These are phyloP conservation scores for Apodemia duryi DNA, from an alignment of 2,888 invertebrate genomes.

Conservation along the genomic window DNA sequence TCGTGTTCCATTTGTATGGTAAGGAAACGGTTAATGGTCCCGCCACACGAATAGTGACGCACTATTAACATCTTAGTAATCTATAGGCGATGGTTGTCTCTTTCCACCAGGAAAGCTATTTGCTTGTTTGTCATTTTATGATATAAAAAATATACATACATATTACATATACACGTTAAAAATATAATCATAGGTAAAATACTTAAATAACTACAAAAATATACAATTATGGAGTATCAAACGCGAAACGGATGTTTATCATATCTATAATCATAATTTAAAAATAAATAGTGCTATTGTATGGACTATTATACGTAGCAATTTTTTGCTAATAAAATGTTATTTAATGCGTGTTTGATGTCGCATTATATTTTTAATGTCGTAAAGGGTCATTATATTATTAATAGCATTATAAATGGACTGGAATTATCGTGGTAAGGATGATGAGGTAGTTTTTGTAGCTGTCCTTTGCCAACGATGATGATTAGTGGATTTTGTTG, in stretches of 20 bases:
- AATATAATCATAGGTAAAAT: background rate
- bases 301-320: slow-evolving; percentile 45
- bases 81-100: too few species aligned
- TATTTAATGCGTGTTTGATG: slow-evolving; percentile 67
- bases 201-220: slow-evolving; percentile 2
- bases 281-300: slow-evolving; percentile 59
- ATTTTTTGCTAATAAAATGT: slow-evolving; percentile 63
- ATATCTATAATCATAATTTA: slow-evolving; percentile 33
- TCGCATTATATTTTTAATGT: slow-evolving; percentile 54
- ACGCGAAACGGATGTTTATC: slow-evolving; percentile 44
- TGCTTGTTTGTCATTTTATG: too few species aligned
- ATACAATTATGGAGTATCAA: slow-evolving; percentile 28
- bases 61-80: too few species aligned
- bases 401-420: slow-evolving; percentile 76
- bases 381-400: slow-evolving; percentile 57
- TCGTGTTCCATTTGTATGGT: too few species aligned
- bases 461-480: slow-evolving; percentile 46
- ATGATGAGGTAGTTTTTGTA: slow-evolving; percentile 64
- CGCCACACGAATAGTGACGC: too few species aligned
- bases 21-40: too few species aligned
- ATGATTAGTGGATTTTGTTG: background rate
- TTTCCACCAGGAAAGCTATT: too few species aligned
- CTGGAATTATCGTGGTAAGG: slow-evolving; percentile 51
- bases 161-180: too few species aligned
- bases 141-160: too few species aligned